Evolutionary conservation across 2,113 vertebrate genomes (phyloP).

Genomic region (Serilophus lunatus): DNA sequence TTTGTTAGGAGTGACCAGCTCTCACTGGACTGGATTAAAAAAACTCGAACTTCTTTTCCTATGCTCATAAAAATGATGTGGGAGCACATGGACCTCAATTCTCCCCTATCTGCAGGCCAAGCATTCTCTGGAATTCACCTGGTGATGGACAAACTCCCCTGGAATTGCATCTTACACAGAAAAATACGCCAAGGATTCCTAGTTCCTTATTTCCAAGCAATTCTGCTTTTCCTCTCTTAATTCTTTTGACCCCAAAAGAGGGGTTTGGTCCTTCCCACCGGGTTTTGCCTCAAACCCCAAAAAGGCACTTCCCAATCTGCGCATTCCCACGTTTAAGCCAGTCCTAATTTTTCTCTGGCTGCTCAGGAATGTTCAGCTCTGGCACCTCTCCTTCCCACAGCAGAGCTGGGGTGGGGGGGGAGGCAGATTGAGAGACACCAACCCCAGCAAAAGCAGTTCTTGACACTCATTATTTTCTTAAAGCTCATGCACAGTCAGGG

Average conservation of each 20-base stretch:
- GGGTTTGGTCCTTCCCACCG: background rate
- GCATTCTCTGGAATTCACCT: background rate
- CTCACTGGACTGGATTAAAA: rapidly evolving
- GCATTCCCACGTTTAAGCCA: rapidly evolving
- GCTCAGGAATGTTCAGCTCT: rapidly evolving
- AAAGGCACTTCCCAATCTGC: background rate
- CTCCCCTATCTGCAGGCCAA: background rate
- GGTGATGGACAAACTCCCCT: background rate
- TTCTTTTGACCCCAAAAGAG: rapidly evolving
- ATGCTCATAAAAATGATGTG: rapidly evolving
- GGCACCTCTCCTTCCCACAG: background rate
- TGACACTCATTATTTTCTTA: rapidly evolving
- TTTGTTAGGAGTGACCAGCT: background rate
- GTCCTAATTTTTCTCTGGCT: rapidly evolving
- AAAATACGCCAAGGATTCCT: background rate
- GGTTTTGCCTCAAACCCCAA: background rate
- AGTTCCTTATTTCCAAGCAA: background rate
- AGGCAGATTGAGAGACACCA: background rate
- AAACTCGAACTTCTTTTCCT: rapidly evolving
- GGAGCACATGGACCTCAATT: background rate
- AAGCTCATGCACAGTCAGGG: background rate
- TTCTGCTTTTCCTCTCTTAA: background rate
- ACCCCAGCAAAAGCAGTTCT: background rate
- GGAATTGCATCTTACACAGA: background rate
- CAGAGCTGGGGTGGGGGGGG: background rate